Base-by-base conservation (phyloP, 92 coral and sea anemone genomes). In the Epizoanthus fatuus region DNA sequence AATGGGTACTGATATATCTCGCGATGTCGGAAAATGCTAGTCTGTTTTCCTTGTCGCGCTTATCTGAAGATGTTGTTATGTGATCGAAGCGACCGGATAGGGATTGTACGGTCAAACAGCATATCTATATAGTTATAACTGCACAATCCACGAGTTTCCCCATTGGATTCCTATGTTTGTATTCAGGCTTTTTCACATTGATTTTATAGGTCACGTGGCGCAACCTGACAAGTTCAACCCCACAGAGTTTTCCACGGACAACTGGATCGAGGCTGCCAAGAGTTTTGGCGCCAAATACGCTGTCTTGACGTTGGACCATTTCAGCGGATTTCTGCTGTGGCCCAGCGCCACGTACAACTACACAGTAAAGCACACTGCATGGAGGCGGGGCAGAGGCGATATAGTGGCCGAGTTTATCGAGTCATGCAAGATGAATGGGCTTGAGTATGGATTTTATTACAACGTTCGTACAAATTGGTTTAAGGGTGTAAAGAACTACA, bases 281-380 rank as follows among this genome's bases (percentile, higher is more conserved):
- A 92, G 96, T 69, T 94, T 94, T 84, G 96, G 94, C 78, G 96
- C 98, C 84, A 94, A 92, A 69, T 94, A 79, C 85, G 92, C 93
- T 9, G 75, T 92, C 32, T 79, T 94, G 60, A 92, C 96, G 20
- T 60, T 94, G 44, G 91, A 84, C 32, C 92, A 92, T 68, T 90
- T 85, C 64, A 92, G 98, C 63, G 98, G 98, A 12, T 94, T 94
- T 76, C 91, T 94, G 3, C 89, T 94, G 32, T 94, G 98, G 98
- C 96, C 98, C 1, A 93, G 92, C 77, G 81, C 91, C 25, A 39
- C 88, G 53, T 94, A 90, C 81, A 87, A 87, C 59, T 94, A 94
- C 81, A 86, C 98, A 17, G 98, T 92, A 67, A 94, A 79, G 42
- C 78, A 79, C 39, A 75, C 96, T 3, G 84, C 71, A 74, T 94